Evolutionary conservation across 2,113 vertebrate species (phyloP).

Genomic region (Mungos mungo): DNA sequence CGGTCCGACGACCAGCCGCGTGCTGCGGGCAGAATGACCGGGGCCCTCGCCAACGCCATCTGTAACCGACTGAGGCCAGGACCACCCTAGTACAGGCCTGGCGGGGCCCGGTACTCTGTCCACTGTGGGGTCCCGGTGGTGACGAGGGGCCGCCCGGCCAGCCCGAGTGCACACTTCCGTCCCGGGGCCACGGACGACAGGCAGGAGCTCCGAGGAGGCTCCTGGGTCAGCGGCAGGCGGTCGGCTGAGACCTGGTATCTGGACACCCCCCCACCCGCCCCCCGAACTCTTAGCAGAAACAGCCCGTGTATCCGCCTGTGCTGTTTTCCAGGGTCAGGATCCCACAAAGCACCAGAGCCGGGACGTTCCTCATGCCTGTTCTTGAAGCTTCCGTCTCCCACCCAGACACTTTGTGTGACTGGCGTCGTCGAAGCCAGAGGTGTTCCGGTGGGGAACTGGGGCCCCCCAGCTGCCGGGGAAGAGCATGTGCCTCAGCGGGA

Average conservation of each 20-base stretch:
- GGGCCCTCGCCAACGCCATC: fast-evolving
- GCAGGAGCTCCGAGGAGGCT: neutral
- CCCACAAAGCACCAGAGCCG: fast-evolving
- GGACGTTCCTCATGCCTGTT: fast-evolving
- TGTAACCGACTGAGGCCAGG: fast-evolving
- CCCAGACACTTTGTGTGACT: fast-evolving
- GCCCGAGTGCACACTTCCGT: neutral
- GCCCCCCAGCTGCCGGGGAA: neutral
- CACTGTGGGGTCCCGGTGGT: neutral
- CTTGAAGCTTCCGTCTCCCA: neutral
- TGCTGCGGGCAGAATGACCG: fast-evolving
- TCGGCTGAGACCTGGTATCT: neutral
- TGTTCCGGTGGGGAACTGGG: neutral
- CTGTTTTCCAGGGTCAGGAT: too few relatives aligned
- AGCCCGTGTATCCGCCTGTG: fast-evolving
- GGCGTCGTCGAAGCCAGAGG: neutral
- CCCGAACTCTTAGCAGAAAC: too few relatives aligned
- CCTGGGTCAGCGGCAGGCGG: neutral
- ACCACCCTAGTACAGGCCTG: neutral
- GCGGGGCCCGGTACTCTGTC: neutral
- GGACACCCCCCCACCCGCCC: fast-evolving
- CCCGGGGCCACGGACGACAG: neutral
- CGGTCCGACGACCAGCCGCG: fast-evolving
- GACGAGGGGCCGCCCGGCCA: neutral
- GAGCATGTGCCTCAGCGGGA: neutral